These are phyloP conservation scores for Armadillidium nasatum DNA, from an alignment of 1,140 invertebrate species.

Conservation along the genomic window DNA sequence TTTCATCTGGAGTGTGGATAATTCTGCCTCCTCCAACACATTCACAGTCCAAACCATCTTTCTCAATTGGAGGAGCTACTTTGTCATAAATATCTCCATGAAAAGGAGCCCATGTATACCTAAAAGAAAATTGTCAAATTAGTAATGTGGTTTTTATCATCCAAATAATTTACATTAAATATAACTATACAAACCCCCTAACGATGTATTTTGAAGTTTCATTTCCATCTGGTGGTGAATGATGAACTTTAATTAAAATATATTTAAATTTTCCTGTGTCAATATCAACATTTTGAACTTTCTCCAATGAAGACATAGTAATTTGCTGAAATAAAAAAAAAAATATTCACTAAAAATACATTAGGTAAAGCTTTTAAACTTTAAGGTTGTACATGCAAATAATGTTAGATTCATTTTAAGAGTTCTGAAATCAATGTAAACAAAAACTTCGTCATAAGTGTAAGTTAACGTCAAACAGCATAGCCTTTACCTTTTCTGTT, in stretches of 20 bases:
- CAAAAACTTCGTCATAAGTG: too few relatives aligned
- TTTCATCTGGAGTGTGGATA: conserved; percentile 65
- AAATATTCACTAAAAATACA: too few relatives aligned
- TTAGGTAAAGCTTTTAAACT: too few relatives aligned
- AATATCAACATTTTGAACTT: conserved; percentile 70
- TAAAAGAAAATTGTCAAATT: conserved; percentile 18
- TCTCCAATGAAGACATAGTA: conserved; percentile 45
- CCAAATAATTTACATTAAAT: conserved; percentile 58
- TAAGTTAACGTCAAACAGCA: too few relatives aligned
- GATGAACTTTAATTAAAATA: conserved; percentile 67
- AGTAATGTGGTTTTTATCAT: conserved; percentile 59
- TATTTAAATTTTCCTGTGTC: conserved; percentile 82
- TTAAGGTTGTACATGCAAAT: too few relatives aligned
- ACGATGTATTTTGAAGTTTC: conserved; percentile 62
- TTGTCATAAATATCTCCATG: conserved; percentile 70
- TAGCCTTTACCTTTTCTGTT: too few relatives aligned
- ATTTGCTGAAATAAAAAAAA: too few relatives aligned
- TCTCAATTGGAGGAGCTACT: conserved; percentile 52
- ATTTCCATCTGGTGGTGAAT: conserved; percentile 44
- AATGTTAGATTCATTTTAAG: too few relatives aligned
- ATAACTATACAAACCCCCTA: conserved; percentile 56
- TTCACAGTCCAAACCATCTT: conserved; percentile 60
- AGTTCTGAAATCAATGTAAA: too few relatives aligned
- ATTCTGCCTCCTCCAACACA: conserved; percentile 81
- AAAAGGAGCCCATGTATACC: conserved; percentile 57